phyloP scores from a whole-genome alignment of 64 coral and sea anemone species.

The Astreopora myriophthalma region DNA sequence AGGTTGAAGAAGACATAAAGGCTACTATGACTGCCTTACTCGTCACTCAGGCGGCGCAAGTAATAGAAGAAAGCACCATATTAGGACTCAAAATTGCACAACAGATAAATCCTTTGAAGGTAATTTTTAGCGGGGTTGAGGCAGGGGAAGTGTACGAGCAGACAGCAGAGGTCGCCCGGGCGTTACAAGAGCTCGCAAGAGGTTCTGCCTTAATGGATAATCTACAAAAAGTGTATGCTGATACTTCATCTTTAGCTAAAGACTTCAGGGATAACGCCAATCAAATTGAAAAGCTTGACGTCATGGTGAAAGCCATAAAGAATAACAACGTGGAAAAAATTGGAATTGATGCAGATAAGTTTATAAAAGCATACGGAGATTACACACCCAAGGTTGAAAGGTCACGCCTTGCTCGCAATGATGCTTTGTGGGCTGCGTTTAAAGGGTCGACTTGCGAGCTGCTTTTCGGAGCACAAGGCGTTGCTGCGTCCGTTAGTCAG shows the following conservation, averaged over 20 bases:
- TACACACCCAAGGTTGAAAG: slow-evolving; percentile 58
- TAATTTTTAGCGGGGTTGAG: slow-evolving; percentile 11
- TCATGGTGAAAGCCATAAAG: slow-evolving; percentile 38
- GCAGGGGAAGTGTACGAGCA: slow-evolving; percentile 5
- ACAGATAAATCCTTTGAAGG: slow-evolving; percentile 39
- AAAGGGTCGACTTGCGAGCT: slow-evolving; percentile 40
- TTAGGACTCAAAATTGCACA: slow-evolving; percentile 18
- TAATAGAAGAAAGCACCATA: slow-evolving; percentile 5
- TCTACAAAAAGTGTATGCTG: not conserved
- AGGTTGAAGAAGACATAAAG: slow-evolving; percentile 26
- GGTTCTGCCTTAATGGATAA: not conserved
- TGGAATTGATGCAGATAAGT: slow-evolving; percentile 54
- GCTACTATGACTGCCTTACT: slow-evolving; percentile 4
- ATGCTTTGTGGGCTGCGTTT: slow-evolving; percentile 45
- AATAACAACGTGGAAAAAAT: not conserved
- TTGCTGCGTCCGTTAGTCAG: not conserved
- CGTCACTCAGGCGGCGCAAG: not conserved
- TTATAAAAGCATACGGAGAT: slow-evolving; percentile 47
- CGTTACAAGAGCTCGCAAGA: slow-evolving; percentile 6
- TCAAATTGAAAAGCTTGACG: slow-evolving; percentile 9
- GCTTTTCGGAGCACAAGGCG: slow-evolving; percentile 8
- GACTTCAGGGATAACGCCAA: slow-evolving; percentile 26
- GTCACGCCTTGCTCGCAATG: not conserved
- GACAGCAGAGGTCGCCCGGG: slow-evolving; percentile 11
- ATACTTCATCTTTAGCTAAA: not conserved